Evolutionary conservation across 2,113 vertebrate species (phyloP).

Genomic region (Paratilapia polleni): DNA sequence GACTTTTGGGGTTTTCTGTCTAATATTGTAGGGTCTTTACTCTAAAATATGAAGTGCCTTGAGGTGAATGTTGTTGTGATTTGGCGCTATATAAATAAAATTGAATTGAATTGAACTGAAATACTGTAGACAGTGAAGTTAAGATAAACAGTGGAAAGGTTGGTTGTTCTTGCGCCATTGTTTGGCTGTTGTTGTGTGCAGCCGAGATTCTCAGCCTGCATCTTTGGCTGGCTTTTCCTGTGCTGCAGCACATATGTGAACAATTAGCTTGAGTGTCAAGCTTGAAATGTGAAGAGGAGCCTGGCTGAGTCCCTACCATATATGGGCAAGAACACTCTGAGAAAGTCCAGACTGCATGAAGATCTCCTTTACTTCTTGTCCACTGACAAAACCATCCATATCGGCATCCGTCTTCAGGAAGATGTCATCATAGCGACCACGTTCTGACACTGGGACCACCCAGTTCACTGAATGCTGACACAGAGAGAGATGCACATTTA

Average conservation of each 20-base stretch:
- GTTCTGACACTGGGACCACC: slow-evolving; percentile 91
- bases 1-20: too few species aligned
- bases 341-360: slow-evolving; percentile 97
- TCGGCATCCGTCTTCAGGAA: slow-evolving; percentile 95
- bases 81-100: too few species aligned
- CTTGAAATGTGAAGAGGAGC: neutral
- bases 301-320: slow-evolving; percentile 85
- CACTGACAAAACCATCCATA: slow-evolving; percentile 94
- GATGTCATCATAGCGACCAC: slow-evolving; percentile 92
- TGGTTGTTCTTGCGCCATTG: too few species aligned
- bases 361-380: slow-evolving; percentile 96
- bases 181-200: too few species aligned
- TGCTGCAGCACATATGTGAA: too few species aligned
- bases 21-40: too few species aligned
- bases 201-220: too few species aligned
- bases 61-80: too few species aligned
- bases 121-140: neutral
- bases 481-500: neutral
- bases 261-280: neutral
- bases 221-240: too few species aligned
- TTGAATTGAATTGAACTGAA: too few species aligned
- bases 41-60: too few species aligned
- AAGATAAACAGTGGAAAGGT: neutral
- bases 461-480: slow-evolving; percentile 86
- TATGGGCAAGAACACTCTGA: slow-evolving; percentile 92